Conservation (phyloP, 2,797 vertebrate genomes). For the Lutjanus campechanus region DNA sequence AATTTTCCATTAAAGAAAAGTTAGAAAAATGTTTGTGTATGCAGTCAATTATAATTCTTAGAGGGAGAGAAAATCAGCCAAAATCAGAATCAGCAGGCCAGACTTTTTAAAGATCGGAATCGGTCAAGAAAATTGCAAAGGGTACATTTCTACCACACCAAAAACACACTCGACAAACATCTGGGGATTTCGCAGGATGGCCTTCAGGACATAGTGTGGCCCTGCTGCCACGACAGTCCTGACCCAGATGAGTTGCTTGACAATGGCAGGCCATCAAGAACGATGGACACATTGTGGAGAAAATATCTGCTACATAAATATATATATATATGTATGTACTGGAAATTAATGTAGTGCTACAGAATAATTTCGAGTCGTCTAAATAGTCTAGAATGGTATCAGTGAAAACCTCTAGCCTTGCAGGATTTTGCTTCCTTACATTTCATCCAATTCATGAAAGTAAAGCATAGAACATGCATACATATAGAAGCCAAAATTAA, state of each 20-base stretch:
- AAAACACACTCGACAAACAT: neutral
- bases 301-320: neutral
- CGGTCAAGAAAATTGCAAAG: too few relatives aligned
- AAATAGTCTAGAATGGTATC: neutral
- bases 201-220: neutral
- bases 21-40: too few relatives aligned
- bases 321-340: too few relatives aligned
- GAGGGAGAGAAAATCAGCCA: too few relatives aligned
- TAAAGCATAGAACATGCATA: neutral
- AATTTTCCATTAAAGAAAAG: too few relatives aligned
- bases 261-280: neutral
- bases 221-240: neutral
- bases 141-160: too few relatives aligned
- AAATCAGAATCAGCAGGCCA: too few relatives aligned
- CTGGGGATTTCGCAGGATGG: neutral
- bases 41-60: too few relatives aligned
- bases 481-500: neutral
- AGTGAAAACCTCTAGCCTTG: too few relatives aligned
- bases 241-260: neutral
- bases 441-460: slow-evolving; percentile 3
- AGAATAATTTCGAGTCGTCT: neutral
- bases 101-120: too few relatives aligned
- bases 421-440: neutral
- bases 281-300: neutral
- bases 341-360: too few relatives aligned